phyloP scores from a whole-genome alignment of 92 coral and sea anemone genomes.

The Micromussa lordhowensis region DNA sequence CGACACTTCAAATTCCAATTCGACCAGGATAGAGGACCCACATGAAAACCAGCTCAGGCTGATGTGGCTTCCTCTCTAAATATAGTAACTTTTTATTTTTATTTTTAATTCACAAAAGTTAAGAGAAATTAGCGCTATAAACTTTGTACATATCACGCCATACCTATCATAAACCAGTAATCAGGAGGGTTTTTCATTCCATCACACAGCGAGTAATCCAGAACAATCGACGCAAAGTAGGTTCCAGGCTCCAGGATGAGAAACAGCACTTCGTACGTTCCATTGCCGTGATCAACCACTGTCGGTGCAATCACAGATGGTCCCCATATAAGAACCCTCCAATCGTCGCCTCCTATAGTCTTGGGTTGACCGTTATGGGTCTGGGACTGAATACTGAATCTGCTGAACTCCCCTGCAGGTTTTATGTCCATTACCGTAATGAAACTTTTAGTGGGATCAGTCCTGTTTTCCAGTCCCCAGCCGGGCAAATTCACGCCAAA shows the following conservation, averaged over 20 bases:
- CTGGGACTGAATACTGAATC: constrained; percentile 84
- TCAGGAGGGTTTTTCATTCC: constrained; percentile 88
- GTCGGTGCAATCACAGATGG: constrained; percentile 82
- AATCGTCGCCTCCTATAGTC: constrained; percentile 85
- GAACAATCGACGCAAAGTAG: constrained; percentile 63
- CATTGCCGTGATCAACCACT: constrained; percentile 88
- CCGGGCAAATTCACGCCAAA: constrained; percentile 53
- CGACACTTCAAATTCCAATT: no score
- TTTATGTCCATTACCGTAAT: constrained; percentile 74
- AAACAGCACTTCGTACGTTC: constrained; percentile 89
- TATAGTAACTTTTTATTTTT: no score
- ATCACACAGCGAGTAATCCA: constrained; percentile 87
- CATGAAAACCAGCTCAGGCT: no score
- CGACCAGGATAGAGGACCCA: no score
- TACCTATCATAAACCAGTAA: constrained; percentile 84
- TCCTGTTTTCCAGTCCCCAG: constrained; percentile 64
- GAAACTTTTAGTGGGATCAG: constrained; percentile 79
- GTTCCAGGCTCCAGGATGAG: constrained; percentile 91
- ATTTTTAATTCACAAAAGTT: no score
- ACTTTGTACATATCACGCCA: neutral
- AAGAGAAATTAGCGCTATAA: no score
- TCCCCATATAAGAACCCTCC: constrained; percentile 80
- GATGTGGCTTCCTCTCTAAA: no score
- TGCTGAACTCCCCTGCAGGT: constrained; percentile 84
- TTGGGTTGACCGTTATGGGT: constrained; percentile 72